Evolutionary conservation across 2,888 invertebrate species (phyloP).

Genomic region (Rhabditoides inermis): DNA sequence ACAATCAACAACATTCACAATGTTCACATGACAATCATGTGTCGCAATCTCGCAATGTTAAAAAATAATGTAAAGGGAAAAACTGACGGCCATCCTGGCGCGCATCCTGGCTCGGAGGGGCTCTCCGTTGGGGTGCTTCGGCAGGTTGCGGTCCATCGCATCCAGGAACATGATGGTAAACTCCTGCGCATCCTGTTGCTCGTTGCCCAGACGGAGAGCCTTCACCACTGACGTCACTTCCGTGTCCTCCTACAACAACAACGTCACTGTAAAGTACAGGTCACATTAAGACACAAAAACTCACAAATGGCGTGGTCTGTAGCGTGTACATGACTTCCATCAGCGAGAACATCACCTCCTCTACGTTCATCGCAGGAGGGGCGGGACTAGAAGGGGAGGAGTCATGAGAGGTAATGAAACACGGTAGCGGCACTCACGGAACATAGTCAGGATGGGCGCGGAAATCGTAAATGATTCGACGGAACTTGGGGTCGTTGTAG

Average conservation of each 20-base stretch:
- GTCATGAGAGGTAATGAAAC: not conserved
- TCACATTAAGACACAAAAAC: conserved; percentile 2
- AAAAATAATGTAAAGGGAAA: not conserved
- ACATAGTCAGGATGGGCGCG: conserved; percentile 21
- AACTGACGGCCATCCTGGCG: conserved; percentile 6
- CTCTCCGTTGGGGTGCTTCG: conserved; percentile 40
- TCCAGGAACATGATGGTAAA: conserved; percentile 44
- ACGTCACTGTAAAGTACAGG: not conserved
- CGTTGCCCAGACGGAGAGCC: conserved; percentile 31
- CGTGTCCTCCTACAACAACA: conserved; percentile 2
- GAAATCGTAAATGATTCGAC: conserved; percentile 47
- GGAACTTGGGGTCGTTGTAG: conserved; percentile 46
- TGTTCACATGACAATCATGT: conserved; percentile 7
- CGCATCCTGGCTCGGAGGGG: conserved; percentile 14
- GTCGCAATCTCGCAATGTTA: conserved; percentile 11
- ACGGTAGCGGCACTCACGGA: conserved; percentile 8
- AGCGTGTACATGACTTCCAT: conserved; percentile 43
- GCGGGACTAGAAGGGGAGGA: too few relatives aligned
- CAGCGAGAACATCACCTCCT: conserved; percentile 39
- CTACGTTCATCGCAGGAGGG: conserved; percentile 35
- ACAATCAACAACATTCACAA: not conserved
- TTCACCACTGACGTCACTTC: conserved; percentile 12
- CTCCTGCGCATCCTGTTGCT: conserved; percentile 49
- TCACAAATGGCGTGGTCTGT: conserved; percentile 45
- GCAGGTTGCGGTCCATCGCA: conserved; percentile 39